These are phyloP conservation scores for Chauna torquata DNA, from an alignment of 2,113 vertebrate genomes.

Conservation along the genomic window DNA sequence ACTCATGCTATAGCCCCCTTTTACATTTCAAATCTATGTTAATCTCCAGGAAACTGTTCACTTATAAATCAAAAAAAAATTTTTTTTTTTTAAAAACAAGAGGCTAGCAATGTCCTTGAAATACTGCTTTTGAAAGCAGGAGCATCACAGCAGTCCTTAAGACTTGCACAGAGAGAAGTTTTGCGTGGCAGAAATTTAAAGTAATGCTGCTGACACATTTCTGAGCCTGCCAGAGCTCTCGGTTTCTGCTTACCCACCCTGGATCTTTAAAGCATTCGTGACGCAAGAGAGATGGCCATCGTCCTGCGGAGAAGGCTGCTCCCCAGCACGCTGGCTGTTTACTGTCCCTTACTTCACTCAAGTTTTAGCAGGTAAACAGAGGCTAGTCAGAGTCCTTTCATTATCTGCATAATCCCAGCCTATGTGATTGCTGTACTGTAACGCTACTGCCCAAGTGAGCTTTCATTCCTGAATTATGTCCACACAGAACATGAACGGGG, in stretches of 20 bases:
- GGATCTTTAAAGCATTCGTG: background rate
- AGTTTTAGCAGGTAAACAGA: background rate
- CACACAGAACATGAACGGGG: background rate
- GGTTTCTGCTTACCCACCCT: background rate
- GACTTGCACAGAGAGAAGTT: background rate
- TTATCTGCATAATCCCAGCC: constrained; percentile 2
- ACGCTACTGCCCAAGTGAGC: background rate
- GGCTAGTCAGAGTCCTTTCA: background rate
- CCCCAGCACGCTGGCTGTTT: background rate
- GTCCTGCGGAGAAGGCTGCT: background rate
- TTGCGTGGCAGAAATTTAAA: fast-evolving
- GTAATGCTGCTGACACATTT: background rate
- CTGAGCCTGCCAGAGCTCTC: background rate
- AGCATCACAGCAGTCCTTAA: fast-evolving
- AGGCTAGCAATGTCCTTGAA: background rate
- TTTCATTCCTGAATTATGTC: constrained; percentile 22
- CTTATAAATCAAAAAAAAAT: background rate
- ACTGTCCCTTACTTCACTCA: background rate
- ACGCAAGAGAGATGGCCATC: background rate
- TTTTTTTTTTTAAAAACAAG: background rate
- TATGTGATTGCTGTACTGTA: background rate
- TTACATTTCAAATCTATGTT: background rate
- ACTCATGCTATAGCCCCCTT: background rate
- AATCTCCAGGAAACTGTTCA: background rate
- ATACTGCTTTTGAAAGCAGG: background rate